A percentile compares a stretch with the other conserved stretches of the same genome.
phyloP scores from a whole-genome alignment of 2,797 vertebrate genomes.

The Labeo calbasu region DNA sequence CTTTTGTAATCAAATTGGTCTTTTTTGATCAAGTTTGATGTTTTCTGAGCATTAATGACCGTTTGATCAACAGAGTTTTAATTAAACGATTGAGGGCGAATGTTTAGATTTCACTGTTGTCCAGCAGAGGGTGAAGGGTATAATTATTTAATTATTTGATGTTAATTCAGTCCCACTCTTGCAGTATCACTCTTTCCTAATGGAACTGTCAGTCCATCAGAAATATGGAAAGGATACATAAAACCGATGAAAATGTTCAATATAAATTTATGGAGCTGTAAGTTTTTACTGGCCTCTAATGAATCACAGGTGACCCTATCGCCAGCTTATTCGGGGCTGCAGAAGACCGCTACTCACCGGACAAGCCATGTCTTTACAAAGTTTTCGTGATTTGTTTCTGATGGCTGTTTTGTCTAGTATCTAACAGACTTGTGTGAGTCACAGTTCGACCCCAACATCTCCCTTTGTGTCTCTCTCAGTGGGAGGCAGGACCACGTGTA shows the following conservation, averaged over 20 bases:
- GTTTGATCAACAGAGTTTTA: neutral
- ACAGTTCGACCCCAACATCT: conserved; percentile 21
- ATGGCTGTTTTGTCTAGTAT: conserved; percentile 53
- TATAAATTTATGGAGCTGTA: conserved; percentile 35
- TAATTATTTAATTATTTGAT: conserved; percentile 1
- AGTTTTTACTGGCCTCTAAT: conserved; percentile 32
- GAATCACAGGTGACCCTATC: conserved; percentile 20
- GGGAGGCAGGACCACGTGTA: conserved; percentile 31
- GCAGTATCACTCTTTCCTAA: neutral
- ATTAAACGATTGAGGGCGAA: neutral
- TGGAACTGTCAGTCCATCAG: conserved; percentile 9
- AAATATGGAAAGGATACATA: conserved; percentile 20
- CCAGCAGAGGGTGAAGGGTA: conserved; percentile 18
- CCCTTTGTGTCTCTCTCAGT: conserved; percentile 40
- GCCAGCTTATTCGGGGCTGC: neutral
- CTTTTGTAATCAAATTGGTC: neutral
- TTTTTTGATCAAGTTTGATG: neutral
- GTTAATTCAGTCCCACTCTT: neutral
- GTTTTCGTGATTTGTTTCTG: conserved; percentile 36
- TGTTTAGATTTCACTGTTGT: neutral
- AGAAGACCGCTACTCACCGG: neutral
- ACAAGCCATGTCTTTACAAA: neutral
- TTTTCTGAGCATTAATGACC: neutral
- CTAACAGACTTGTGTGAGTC: conserved; percentile 25
- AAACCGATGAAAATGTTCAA: conserved; percentile 6